Evolutionary conservation across 2,888 invertebrate genomes (phyloP).

Genomic region (Lasioglossum calceatum): DNA sequence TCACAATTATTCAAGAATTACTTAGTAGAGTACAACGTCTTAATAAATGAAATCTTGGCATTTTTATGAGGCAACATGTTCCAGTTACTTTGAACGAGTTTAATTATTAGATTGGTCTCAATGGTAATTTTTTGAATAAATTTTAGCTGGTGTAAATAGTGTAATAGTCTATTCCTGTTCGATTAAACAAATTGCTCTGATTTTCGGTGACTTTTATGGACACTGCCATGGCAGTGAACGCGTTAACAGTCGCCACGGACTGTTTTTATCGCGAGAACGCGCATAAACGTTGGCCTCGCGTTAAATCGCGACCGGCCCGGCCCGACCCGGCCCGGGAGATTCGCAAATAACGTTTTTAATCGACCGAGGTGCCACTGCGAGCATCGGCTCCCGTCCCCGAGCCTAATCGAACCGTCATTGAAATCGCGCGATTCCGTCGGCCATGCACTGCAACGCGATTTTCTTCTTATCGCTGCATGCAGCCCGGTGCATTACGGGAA

Average conservation of each 20-base stretch:
- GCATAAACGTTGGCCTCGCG: background rate
- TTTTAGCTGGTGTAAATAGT: background rate
- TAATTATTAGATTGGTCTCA: background rate
- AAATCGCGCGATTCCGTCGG: background rate
- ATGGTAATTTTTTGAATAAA: background rate
- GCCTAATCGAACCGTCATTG: background rate
- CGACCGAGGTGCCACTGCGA: background rate
- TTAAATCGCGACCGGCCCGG: slow-evolving; percentile 5
- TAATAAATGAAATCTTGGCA: too few relatives aligned
- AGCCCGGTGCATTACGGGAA: background rate
- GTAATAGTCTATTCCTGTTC: background rate
- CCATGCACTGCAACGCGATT: background rate
- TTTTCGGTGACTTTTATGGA: background rate
- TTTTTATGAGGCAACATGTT: too few relatives aligned
- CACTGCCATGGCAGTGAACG: background rate
- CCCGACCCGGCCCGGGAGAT: background rate
- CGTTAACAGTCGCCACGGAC: slow-evolving; percentile 23
- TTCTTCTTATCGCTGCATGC: background rate
- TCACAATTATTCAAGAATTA: too few relatives aligned
- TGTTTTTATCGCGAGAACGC: slow-evolving; percentile 30
- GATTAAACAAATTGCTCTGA: background rate
- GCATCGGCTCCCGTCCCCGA: background rate
- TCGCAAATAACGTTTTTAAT: slow-evolving; percentile 27
- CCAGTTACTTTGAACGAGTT: too few relatives aligned
- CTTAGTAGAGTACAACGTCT: too few relatives aligned